Base-by-base conservation (phyloP, 2,113 vertebrate genomes). In the Channa maculata region DNA sequence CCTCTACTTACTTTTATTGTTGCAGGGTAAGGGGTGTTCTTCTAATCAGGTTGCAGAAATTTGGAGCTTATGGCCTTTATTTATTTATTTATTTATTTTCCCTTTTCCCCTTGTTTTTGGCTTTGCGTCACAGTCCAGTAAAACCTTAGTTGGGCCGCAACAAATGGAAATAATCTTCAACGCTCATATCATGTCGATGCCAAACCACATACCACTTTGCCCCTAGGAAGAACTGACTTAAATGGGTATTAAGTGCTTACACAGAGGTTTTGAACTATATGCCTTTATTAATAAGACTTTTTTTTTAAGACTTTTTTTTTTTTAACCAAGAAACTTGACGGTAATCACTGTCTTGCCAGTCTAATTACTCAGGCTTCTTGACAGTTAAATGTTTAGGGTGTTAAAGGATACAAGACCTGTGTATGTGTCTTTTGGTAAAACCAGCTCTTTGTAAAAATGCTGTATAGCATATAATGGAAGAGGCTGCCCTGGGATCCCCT, bases 401-500 rank as follows among this genome's bases (percentile, higher is more conserved):
- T 9, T 13, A 14, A 43, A 11, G 33, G 36, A 36, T 41, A 8
- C 48, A 53, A 58, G 24, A 72, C 46, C 5, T 6, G n/a, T 34
- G 5, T 5, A 33, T 34, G 13, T 13, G n/a, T 66, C 5, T 49
- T 52, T 1, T 54, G 6, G 52, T 48, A 24, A 48, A 8, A 49
- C 6, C 37, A 44, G 48, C 11, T 60, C 7, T 24, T 53, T 53
- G 2, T 45, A 8, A 50, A 65, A 76, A 58, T 66, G 39, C 36
- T 65, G 49, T 43, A 60, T 71, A 60, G 62, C 77, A 66, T 70
- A 65, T 50, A 71, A 73, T 69, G 74, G 45, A 81, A 88, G 90
- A 94, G 93, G 94, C 94, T 94, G 85, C 88, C 93, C 92, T 88
- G 88, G 90, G 90, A 89, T 46, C 80, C 81, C 67, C 64, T 77